Evolutionary conservation across 2,797 vertebrate genomes (phyloP).

Genomic region (Meda fulgida): DNA sequence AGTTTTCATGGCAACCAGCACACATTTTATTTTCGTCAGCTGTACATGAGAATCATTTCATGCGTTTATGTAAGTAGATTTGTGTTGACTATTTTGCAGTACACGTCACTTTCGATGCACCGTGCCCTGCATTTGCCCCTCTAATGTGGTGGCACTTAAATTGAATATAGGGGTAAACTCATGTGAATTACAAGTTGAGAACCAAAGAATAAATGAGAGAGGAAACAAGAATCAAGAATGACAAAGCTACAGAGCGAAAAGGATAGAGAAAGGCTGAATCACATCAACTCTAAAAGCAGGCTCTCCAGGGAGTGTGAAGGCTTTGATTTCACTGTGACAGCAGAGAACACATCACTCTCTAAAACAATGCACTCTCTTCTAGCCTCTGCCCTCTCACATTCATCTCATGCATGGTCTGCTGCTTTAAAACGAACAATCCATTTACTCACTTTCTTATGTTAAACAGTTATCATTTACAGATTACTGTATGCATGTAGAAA

Average conservation of each 20-base stretch:
- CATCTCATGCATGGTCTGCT: conserved; percentile 2
- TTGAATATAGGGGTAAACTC: not conserved
- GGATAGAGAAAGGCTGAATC: conserved; percentile 10
- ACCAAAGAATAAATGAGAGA: not conserved
- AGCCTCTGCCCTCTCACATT: conserved; percentile 14
- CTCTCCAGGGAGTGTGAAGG: conserved; percentile 18
- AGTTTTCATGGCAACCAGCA: not conserved
- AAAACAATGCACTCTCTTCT: conserved; percentile 23
- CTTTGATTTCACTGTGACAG: conserved; percentile 39
- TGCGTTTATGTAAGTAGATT: not conserved
- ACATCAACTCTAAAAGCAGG: conserved; percentile 21
- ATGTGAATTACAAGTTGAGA: conserved; percentile 8
- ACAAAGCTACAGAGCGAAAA: not conserved
- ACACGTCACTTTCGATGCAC: not conserved
- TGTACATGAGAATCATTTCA: not conserved
- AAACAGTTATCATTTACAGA: conserved; percentile 14
- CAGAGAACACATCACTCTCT: conserved; percentile 24
- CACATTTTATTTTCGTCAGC: not conserved
- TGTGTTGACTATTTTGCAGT: not conserved
- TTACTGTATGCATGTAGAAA: not conserved
- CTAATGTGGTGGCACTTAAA: not conserved
- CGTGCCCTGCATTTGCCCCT: not conserved
- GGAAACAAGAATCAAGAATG: conserved; percentile 25
- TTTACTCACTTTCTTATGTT: conserved; percentile 18
- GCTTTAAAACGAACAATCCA: not conserved